phyloP scores from a whole-genome alignment of 2,797 vertebrate species.

The Cyclura pinguis region DNA sequence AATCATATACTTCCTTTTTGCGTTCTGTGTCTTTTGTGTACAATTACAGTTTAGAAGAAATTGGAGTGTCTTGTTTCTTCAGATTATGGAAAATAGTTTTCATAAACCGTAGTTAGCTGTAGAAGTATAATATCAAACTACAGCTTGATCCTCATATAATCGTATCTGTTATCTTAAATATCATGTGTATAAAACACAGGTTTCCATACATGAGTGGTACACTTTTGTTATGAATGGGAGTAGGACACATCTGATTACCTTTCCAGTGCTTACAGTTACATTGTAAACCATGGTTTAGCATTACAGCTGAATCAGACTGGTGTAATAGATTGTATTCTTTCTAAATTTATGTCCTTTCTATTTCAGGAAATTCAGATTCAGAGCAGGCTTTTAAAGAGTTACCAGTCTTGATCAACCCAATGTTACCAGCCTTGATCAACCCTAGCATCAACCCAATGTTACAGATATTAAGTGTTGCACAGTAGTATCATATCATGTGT shows the following conservation, averaged over 20 bases:
- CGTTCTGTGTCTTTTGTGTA: too few relatives aligned
- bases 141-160: neutral
- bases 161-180: neutral
- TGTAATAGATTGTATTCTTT: neutral
- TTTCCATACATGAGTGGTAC: neutral
- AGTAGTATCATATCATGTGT: too few relatives aligned
- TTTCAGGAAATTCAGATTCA: neutral
- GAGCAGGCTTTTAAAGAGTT: neutral
- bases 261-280: neutral
- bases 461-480: neutral
- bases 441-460: neutral
- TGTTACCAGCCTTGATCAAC: neutral
- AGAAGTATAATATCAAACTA: neutral
- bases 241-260: neutral
- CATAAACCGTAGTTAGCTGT: neutral
- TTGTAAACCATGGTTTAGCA: neutral
- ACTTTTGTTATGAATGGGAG: neutral
- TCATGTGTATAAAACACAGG: neutral
- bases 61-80: neutral
- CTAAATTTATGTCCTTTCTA: neutral
- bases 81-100: neutral
- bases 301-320: neutral
- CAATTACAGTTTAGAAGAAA: neutral
- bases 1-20: neutral
- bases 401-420: neutral